Evolutionary conservation across 1,140 invertebrate species (phyloP).

Genomic region (Spodoptera litura): DNA sequence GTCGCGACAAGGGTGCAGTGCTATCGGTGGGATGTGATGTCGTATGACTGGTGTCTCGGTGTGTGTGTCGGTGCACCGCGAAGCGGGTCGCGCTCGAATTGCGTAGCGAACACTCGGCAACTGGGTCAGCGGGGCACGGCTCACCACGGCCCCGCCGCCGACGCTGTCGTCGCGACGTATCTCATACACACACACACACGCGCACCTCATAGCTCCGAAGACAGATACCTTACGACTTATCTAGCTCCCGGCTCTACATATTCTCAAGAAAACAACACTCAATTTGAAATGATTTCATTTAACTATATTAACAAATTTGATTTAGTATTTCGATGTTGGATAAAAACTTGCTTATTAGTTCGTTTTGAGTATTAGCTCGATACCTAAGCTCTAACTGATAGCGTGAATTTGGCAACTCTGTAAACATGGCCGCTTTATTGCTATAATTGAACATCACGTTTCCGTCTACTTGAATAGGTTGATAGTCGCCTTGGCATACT

Average conservation of each 20-base stretch:
- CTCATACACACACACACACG: slow-evolving; percentile 16
- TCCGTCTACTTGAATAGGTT: slow-evolving; percentile 66
- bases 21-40: slow-evolving; percentile 12
- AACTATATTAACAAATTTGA: background rate
- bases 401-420: slow-evolving; percentile 58
- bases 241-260: slow-evolving; percentile 12
- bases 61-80: slow-evolving; percentile 61
- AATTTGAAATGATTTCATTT: background rate
- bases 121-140: slow-evolving; percentile 80
- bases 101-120: slow-evolving; percentile 81
- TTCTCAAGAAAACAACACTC: slow-evolving; percentile 1
- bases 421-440: slow-evolving; percentile 50
- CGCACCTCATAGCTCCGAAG: background rate
- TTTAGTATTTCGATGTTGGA: too few relatives aligned
- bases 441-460: slow-evolving; percentile 74
- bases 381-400: slow-evolving; percentile 8
- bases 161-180: slow-evolving; percentile 49
- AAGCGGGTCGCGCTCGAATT: slow-evolving; percentile 80
- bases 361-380: background rate
- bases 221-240: slow-evolving; percentile 12
- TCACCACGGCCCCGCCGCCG: slow-evolving; percentile 57
- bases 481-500: slow-evolving; percentile 74
- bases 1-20: slow-evolving; percentile 15
- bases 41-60: slow-evolving; percentile 14
- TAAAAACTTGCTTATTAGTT: too few relatives aligned